Percentiles rank a stretch among this genome's conserved stretches.
phyloP scores from a whole-genome alignment of 2,113 vertebrate genomes.

The Silurus glanis region DNA sequence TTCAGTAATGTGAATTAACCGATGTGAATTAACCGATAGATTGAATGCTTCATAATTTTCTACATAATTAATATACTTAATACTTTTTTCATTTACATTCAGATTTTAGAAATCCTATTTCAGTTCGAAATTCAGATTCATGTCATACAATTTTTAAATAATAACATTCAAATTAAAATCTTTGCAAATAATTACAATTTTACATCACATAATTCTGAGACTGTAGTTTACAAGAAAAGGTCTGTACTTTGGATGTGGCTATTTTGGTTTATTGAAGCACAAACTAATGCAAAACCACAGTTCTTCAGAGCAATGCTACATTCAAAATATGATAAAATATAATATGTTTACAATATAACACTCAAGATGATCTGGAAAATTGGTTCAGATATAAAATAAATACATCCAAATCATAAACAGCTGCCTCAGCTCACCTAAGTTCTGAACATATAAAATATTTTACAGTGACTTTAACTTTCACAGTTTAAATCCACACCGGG shows the following conservation, averaged over 20 bases:
- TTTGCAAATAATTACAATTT: background rate
- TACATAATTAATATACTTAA: background rate
- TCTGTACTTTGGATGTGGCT: background rate
- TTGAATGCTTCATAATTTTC: background rate
- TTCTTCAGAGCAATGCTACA: background rate
- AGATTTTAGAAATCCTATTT: background rate
- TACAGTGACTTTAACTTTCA: background rate
- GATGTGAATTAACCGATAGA: background rate
- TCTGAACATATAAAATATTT: conserved; percentile 10
- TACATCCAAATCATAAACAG: conserved; percentile 29
- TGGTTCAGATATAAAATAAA: background rate
- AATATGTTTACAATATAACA: background rate
- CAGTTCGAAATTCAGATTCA: background rate
- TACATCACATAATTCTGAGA: background rate
- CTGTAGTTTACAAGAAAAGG: background rate
- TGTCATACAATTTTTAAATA: background rate
- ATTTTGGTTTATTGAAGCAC: background rate
- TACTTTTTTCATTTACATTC: background rate
- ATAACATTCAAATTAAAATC: background rate
- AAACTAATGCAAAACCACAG: background rate
- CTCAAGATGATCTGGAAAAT: background rate
- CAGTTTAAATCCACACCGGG: background rate
- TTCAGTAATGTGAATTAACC: no score
- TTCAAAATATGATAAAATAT: background rate
- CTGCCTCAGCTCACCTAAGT: conserved; percentile 45